Evolutionary conservation across 1,140 invertebrate genomes (phyloP).

Genomic region (Danaus melanippus): DNA sequence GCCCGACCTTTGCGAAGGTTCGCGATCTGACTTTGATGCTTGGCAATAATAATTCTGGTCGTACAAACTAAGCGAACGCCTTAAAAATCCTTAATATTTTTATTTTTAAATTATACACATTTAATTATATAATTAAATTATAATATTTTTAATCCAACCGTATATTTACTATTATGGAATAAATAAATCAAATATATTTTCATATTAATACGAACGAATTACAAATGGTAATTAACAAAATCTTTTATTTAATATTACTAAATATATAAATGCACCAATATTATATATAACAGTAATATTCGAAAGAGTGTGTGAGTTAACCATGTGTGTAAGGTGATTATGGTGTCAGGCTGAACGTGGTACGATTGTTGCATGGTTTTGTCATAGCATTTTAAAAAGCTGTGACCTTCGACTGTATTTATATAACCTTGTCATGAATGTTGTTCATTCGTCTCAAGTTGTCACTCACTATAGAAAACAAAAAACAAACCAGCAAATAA

Average conservation of each 20-base stretch:
- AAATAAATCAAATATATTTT: no score
- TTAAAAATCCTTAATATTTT: no score
- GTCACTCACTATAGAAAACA: not conserved
- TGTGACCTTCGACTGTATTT: slow-evolving; percentile 15
- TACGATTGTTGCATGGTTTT: slow-evolving; percentile 6
- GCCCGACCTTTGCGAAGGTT: slow-evolving; percentile 52
- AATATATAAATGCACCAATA: no score
- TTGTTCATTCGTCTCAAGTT: not conserved
- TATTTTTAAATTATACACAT: no score
- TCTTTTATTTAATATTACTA: no score
- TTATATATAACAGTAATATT: no score
- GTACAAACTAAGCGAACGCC: slow-evolving; percentile 29
- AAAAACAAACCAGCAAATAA: not conserved
- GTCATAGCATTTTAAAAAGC: slow-evolving; percentile 7
- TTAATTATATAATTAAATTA: no score
- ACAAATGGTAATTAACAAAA: no score
- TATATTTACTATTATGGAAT: no score
- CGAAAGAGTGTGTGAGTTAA: no score
- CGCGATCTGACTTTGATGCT: slow-evolving; percentile 16
- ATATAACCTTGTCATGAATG: slow-evolving; percentile 11
- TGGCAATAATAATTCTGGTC: slow-evolving; percentile 17
- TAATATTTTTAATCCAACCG: no score
- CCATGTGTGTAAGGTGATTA: slow-evolving; percentile 8
- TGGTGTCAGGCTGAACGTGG: slow-evolving; percentile 8
- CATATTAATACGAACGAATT: no score